These are phyloP conservation scores for Emydura subglobosa DNA, from an alignment of 2,113 vertebrate genomes.

Conservation along the genomic window DNA sequence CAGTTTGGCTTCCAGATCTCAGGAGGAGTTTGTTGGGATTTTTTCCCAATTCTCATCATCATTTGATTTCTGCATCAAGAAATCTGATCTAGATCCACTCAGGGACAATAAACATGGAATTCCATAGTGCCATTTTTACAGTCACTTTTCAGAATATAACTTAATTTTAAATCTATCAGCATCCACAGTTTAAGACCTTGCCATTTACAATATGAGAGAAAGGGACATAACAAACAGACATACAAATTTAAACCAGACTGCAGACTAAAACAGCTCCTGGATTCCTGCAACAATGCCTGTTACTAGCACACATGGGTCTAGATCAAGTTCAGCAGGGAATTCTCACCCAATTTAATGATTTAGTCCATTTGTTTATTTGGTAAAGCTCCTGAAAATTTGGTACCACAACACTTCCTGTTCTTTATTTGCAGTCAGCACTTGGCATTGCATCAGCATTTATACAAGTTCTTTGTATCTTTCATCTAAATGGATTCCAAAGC, in stretches of 20 bases:
- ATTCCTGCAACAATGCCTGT: neutral
- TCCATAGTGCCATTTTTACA: neutral
- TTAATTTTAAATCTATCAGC: neutral
- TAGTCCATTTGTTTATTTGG: neutral
- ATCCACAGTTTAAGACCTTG: neutral
- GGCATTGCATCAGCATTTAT: neutral
- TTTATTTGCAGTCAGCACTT: neutral
- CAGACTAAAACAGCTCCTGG: neutral
- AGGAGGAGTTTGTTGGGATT: neutral
- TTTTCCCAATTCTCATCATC: neutral
- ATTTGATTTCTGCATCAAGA: neutral
- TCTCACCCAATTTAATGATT: neutral
- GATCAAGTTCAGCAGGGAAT: neutral
- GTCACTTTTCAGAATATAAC: neutral
- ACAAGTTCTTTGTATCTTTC: neutral
- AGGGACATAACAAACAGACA: neutral
- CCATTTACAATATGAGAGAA: neutral
- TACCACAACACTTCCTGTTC: accelerated
- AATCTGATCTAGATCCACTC: neutral
- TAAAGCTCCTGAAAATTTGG: neutral
- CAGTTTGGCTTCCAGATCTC: neutral
- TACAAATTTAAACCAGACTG: neutral
- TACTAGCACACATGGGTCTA: neutral
- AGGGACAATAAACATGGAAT: conserved; percentile 15
- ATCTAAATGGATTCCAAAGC: neutral